Base-by-base conservation (phyloP, 2,888 invertebrate species). In the Melipona bicolor region DNA sequence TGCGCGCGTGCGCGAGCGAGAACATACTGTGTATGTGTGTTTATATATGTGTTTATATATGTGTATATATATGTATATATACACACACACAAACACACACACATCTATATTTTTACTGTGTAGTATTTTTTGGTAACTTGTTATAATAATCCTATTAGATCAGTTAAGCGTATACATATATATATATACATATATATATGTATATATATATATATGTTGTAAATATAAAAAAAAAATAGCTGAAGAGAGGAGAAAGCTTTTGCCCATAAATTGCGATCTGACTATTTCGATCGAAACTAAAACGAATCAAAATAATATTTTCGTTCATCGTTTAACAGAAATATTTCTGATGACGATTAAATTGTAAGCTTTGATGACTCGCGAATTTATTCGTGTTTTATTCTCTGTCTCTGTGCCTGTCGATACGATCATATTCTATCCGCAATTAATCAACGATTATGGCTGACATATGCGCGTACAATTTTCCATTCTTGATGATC, bases 41-140 rank as follows among this genome's bases (percentile, higher is more conserved):
- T 84, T 87, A 84, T 89, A 84, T 88, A 75, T 32, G 32, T n/a
- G n/a, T n/a, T n/a, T n/a, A n/a, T n/a, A n/a, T n/a, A 24, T 24
- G 24, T 89, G 77, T 83, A 87, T 83, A 87, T 65, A 81, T 56
- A 80, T 83, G 82, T 80, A 85, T 61, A 80, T 67, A 81, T 73
- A 83, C 77, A 83, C 82, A 81, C 85, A 71, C 88, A 73, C 81
- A 86, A 77, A 87, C 59, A 79, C 71, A 82, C 72, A 82, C 77
- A 83, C 79, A 86, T 85, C 50, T 89, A 87, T 93, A 93, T 93
- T 92, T 93, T 92, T 93, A 92, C 91, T 75, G 90, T 92, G 92
- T 93, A 93, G 93, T 93, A 93, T 93, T 93, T 93, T 93, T 92
- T 92, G 90, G 92, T 93, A 93, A 93, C 87, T 91, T 92, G 92